These are phyloP conservation scores for Bos taurus DNA, from an alignment of 2,113 vertebrate genomes.

Conservation along the genomic window DNA sequence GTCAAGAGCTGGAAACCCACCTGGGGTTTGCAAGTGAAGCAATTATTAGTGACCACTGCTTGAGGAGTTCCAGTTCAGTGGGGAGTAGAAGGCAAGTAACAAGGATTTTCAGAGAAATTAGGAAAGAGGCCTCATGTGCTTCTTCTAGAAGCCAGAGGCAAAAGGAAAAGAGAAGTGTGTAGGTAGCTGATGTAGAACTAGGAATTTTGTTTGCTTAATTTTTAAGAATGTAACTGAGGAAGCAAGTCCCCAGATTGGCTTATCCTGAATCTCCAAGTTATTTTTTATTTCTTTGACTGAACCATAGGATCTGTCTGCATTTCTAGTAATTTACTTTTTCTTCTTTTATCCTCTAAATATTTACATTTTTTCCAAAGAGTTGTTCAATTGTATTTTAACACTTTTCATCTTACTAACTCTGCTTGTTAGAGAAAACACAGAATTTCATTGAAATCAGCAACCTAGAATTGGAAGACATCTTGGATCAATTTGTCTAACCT, in stretches of 20 bases:
- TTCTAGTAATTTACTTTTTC: background rate
- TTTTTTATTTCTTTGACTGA: background rate
- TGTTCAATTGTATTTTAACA: background rate
- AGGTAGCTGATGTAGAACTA: background rate
- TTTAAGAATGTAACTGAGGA: background rate
- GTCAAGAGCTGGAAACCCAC: background rate
- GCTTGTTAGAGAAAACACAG: background rate
- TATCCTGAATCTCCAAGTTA: background rate
- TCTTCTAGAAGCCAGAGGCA: background rate
- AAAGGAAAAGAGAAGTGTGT: background rate
- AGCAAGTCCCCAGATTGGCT: background rate
- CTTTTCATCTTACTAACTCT: background rate
- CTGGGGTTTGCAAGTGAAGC: background rate
- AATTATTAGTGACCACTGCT: background rate
- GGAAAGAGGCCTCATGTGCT: background rate
- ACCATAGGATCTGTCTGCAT: background rate
- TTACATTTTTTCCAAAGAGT: background rate
- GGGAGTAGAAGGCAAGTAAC: background rate
- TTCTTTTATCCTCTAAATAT: background rate
- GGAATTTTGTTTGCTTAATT: background rate
- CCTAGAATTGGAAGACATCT: background rate
- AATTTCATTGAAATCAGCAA: background rate
- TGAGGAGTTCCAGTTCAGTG: background rate
- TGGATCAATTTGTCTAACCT: background rate
- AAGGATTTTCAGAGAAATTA: background rate